Conservation (phyloP, 2,113 vertebrate species). For the Lonchura striata region DNA sequence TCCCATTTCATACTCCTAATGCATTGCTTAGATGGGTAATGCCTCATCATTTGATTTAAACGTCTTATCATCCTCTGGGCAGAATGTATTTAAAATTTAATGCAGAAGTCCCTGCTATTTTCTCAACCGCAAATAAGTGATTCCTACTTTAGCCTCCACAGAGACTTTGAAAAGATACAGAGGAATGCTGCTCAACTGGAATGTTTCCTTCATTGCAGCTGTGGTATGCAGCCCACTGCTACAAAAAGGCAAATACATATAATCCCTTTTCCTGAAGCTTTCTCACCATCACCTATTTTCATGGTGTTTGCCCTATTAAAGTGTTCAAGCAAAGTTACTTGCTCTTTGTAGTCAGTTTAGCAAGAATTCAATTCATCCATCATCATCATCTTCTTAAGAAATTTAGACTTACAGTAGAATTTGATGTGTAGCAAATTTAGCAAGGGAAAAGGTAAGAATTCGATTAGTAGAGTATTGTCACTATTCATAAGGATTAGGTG, state of each 20-base stretch:
- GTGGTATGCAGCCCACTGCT: not conserved
- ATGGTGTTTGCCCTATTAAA: not conserved
- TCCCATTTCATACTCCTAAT: slow-evolving; percentile 26
- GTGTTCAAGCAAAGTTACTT: not conserved
- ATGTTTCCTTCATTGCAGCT: slow-evolving; percentile 31
- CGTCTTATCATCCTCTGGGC: slow-evolving; percentile 9
- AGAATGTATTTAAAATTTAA: slow-evolving; percentile 62
- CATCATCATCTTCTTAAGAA: not conserved
- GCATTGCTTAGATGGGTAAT: not conserved
- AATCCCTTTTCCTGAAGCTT: not conserved
- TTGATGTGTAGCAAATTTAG: not conserved
- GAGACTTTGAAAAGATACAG: not conserved
- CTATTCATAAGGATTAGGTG: not conserved
- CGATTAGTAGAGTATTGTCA: not conserved
- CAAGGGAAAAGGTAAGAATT: not conserved
- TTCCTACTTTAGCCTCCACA: slow-evolving; percentile 31
- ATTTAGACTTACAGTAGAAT: not conserved
- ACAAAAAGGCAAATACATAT: not conserved
- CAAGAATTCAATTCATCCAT: not conserved
- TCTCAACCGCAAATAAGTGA: slow-evolving; percentile 25
- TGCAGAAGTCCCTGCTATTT: slow-evolving; percentile 34
- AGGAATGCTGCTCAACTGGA: slow-evolving; percentile 58
- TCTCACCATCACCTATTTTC: not conserved
- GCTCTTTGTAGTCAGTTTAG: not conserved
- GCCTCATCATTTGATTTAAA: slow-evolving; percentile 30